These are phyloP conservation scores for Alitta virens DNA, from an alignment of 2,888 invertebrate species.

Conservation along the genomic window DNA sequence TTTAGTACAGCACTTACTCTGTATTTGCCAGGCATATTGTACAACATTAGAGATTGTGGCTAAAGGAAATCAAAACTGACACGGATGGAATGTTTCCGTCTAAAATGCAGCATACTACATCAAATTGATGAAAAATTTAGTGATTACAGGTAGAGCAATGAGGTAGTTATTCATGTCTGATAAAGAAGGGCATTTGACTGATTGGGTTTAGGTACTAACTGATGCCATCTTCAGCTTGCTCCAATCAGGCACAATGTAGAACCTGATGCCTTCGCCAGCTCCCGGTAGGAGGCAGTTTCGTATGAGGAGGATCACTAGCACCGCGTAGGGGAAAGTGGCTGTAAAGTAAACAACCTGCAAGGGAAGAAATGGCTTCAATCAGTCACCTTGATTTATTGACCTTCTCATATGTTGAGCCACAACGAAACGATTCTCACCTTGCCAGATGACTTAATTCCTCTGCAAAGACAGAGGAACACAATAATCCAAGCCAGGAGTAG, in stretches of 20 bases:
- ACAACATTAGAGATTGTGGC: no score
- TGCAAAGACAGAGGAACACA: constrained; percentile 50
- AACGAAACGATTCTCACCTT: constrained; percentile 38
- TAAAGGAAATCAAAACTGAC: no score
- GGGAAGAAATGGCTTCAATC: not conserved
- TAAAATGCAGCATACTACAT: no score
- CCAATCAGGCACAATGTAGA: constrained; percentile 48
- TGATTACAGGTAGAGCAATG: not conserved
- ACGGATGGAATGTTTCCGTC: no score
- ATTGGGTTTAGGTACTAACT: no score
- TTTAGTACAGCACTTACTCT: no score
- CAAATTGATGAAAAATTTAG: no score
- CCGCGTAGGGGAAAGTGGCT: constrained; percentile 48
- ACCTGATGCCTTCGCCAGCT: constrained; percentile 41
- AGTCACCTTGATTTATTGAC: no score
- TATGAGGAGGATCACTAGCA: constrained; percentile 43
- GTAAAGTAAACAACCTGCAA: constrained; percentile 51
- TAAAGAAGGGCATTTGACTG: no score
- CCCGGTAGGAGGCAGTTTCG: constrained; percentile 43
- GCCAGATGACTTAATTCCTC: constrained; percentile 51
- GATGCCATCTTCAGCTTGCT: constrained; percentile 35
- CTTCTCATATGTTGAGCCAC: no score
- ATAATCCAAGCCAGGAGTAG: constrained; percentile 49
- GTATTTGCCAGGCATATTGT: no score
- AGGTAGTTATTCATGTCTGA: not conserved